phyloP scores from a whole-genome alignment of 1,140 invertebrate species.

The Lethocerus indicus region DNA sequence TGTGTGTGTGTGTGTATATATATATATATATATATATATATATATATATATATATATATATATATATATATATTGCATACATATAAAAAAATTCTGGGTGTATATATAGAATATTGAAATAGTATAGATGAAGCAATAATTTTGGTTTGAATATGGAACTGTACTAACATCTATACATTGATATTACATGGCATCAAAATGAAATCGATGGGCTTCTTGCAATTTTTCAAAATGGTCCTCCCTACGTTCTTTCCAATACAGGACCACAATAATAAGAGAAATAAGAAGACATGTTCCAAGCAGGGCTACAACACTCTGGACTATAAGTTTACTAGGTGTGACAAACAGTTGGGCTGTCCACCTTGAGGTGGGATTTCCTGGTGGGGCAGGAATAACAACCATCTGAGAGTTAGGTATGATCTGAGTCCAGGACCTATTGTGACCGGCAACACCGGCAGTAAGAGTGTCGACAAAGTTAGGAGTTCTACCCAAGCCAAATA shows the following conservation, averaged over 20 bases:
- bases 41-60: no score
- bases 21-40: no score
- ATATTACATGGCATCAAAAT: slow-evolving; percentile 55
- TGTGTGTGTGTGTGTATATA: no score
- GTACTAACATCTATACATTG: no score
- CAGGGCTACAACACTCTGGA: slow-evolving; percentile 79
- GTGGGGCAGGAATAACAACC: slow-evolving; percentile 80
- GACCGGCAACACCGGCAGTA: slow-evolving; percentile 57
- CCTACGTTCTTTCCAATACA: slow-evolving; percentile 86
- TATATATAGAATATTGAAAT: no score
- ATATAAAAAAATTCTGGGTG: no score
- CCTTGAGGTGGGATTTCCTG: slow-evolving; percentile 47
- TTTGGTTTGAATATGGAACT: no score
- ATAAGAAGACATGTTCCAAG: slow-evolving; percentile 76
- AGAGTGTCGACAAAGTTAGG: slow-evolving; percentile 94
- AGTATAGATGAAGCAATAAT: no score
- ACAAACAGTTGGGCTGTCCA: slow-evolving; percentile 93
- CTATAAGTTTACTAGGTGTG: slow-evolving; percentile 84
- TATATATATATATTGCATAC: no score
- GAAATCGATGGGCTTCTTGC: slow-evolving; percentile 73
- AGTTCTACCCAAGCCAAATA: slow-evolving; percentile 89
- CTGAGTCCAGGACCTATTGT: slow-evolving; percentile 61
- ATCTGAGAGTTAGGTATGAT: slow-evolving; percentile 97
- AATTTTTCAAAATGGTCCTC: slow-evolving; percentile 82
- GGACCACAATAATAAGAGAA: slow-evolving; percentile 60